Evolutionary conservation across 2,113 vertebrate genomes (phyloP).

Genomic region (Pungitius pungitius): DNA sequence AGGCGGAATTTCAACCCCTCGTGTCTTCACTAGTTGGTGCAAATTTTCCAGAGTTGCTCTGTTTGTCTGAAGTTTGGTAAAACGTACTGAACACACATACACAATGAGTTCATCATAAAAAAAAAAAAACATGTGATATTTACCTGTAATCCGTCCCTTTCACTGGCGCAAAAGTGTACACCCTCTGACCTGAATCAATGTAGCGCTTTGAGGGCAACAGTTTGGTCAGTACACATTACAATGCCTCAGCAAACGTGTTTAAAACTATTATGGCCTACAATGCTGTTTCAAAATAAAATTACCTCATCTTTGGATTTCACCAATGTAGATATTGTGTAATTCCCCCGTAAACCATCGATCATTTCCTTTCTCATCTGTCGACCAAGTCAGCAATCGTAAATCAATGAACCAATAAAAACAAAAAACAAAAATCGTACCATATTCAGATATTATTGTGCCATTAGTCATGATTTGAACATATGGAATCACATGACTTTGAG

Average conservation of each 20-base stretch:
- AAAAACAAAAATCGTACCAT: background rate
- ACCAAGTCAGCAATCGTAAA: constrained; percentile 2
- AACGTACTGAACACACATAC: background rate
- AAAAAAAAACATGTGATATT: constrained; percentile 8
- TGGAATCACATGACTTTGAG: background rate
- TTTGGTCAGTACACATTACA: constrained; percentile 9
- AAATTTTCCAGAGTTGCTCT: constrained; percentile 15
- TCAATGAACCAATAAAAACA: background rate
- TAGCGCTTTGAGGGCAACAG: constrained; percentile 83
- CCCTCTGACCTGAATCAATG: constrained; percentile 89
- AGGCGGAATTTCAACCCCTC: background rate
- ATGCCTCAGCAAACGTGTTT: background rate
- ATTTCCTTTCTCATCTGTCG: constrained; percentile 91
- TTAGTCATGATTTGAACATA: constrained; percentile 1
- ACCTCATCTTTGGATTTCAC: constrained; percentile 98
- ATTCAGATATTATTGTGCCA: background rate
- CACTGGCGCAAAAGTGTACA: constrained; percentile 91
- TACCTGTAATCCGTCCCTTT: constrained; percentile 95
- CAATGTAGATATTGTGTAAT: constrained; percentile 85
- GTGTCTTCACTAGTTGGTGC: background rate
- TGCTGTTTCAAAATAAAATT: constrained; percentile 49
- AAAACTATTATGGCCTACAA: background rate
- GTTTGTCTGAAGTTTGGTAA: background rate
- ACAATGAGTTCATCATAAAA: background rate
- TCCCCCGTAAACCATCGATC: constrained; percentile 87